Base-by-base conservation (phyloP, 2,888 invertebrate species). In the Cheilosia variabilis region DNA sequence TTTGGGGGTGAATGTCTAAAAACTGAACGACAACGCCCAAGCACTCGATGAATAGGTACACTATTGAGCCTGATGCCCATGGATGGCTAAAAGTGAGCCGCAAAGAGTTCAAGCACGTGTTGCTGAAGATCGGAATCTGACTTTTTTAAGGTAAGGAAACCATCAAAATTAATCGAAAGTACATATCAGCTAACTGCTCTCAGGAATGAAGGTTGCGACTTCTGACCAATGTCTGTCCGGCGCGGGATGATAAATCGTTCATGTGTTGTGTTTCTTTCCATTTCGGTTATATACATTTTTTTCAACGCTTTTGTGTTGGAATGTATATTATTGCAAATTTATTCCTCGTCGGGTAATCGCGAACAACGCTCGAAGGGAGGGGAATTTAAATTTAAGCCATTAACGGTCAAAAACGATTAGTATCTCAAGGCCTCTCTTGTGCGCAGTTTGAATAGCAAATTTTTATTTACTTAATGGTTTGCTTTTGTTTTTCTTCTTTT, bases 301-400 rank as follows among this genome's bases (percentile, higher is more conserved):
- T 66, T 17, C 24, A 34, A 4, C 22, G 53, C 68, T 27, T 19
- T 53, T 22, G 37, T 24, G 34, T 62, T 52, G 52, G 41, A 6
- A 27, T 27, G 27, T 31, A 31, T 58, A 53, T 76, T 65, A 66
- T 76, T 81, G 76, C 71, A 50, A 77, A 82, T 82, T 77, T 72
- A 82, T 82, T 82, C 71, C 27, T 65, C 71, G 65, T 24, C 65
- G 77, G 57, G 52, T 78, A 71, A 65, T 78, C 63, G 57, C 63
- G 41, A 52, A 58, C 60, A 58, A 52, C 50, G 9, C 6, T 22
- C 19, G 19, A 58, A 58, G 62, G 27, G 31, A 37, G 45, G 52
- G 43, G 53, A 68, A 72, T 72, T 83, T 66, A 77, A 82, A 77
- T 77, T 77, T 66, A 62, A 71, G 66, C 52, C 71, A 82, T 72